Conservation (phyloP, 64 coral and sea anemone genomes). For the Stichodactyla mertensii region DNA sequence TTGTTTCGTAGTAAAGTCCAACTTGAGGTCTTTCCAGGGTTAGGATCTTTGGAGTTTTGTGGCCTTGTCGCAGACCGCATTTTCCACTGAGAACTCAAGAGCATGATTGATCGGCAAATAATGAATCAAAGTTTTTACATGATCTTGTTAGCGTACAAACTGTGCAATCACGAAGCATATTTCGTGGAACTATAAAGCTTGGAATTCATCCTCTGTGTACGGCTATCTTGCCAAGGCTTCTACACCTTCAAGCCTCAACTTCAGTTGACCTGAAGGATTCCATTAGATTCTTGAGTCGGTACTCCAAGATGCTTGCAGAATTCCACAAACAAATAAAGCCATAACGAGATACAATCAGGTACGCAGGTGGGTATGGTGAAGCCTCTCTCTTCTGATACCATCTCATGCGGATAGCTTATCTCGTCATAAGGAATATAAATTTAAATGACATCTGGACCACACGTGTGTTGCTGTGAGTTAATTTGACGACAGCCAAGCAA, state of each 20-base stretch:
- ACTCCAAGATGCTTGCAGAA: not conserved
- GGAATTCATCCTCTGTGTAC: not conserved
- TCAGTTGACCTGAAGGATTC: too few species aligned
- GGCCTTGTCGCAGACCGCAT: too few species aligned
- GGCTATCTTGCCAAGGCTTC: not conserved
- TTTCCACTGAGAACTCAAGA: too few species aligned
- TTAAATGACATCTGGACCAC: conserved; percentile 1
- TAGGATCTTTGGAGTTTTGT: too few species aligned
- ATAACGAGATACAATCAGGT: not conserved
- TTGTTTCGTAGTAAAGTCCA: not conserved
- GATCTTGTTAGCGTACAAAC: too few species aligned
- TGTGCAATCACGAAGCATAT: not conserved
- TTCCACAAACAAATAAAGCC: not conserved
- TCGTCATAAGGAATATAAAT: not conserved
- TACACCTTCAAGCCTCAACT: too few species aligned
- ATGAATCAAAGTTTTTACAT: too few species aligned
- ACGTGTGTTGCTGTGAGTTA: not conserved
- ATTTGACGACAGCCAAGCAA: conserved; percentile 1
- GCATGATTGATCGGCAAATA: too few species aligned
- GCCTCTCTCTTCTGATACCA: not conserved
- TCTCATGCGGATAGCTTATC: not conserved
- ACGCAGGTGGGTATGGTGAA: not conserved
- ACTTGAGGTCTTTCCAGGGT: not conserved
- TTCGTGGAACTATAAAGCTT: not conserved
- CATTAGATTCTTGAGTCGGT: too few species aligned